Conservation (phyloP, 2,797 vertebrate species). For the Dermochelys coriacea region DNA sequence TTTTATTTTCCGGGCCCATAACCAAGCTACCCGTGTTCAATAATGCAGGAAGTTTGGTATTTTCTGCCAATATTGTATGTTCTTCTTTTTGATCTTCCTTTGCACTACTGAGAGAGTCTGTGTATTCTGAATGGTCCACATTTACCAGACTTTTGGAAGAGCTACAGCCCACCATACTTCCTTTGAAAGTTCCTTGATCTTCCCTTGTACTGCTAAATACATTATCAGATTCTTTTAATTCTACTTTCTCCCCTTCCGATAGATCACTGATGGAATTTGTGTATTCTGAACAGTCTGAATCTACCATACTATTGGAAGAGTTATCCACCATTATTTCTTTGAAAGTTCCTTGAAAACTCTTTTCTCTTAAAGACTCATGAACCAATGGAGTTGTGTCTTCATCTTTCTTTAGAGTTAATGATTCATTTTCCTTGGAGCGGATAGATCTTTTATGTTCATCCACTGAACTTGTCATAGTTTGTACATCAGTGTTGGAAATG, state of each 20-base stretch:
- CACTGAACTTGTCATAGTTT: background rate
- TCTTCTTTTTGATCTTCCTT: background rate
- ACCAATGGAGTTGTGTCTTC: fast-evolving
- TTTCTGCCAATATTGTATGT: background rate
- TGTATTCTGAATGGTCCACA: background rate
- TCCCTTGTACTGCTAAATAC: background rate
- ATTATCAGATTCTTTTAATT: background rate
- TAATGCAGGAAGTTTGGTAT: background rate
- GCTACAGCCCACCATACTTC: background rate
- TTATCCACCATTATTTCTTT: background rate
- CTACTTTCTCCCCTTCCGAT: background rate
- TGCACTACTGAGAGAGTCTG: background rate
- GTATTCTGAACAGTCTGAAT: background rate
- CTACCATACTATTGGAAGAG: background rate
- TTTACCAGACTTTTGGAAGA: background rate
- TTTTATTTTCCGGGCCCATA: background rate
- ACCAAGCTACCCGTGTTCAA: background rate
- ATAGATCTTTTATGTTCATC: background rate
- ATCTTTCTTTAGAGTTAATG: background rate
- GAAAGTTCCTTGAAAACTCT: constrained; percentile 2
- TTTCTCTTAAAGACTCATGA: background rate
- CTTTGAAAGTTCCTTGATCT: background rate
- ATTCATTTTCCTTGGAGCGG: constrained; percentile 7
- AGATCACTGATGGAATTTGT: background rate
- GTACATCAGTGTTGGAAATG: background rate